Evolutionary conservation across 2,797 vertebrate genomes (phyloP), one percentile per base, ranked within the genome.

Genomic region (Dallia pectoralis): DNA sequence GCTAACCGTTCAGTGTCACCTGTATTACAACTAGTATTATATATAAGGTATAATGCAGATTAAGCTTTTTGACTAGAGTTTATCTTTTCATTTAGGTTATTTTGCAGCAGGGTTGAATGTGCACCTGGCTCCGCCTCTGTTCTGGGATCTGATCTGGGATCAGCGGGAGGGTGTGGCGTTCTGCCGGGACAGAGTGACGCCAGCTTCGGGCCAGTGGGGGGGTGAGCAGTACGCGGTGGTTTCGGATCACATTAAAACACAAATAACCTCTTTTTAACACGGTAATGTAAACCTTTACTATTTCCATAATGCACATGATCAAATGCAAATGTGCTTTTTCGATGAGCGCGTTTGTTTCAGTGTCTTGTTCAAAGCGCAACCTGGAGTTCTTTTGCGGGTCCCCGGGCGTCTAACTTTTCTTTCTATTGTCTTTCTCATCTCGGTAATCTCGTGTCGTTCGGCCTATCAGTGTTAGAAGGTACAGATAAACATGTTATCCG

Each of bases 341-440:
- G 67, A 49, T 8, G 0, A 8, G 16, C 22, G 14, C 4, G 15
- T 22, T 48, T 27, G 66, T 29, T 47, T 47, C 27, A 48, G 16
- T 47, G 3, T 12, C 12, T 67, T 49, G 25, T 27, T 68, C 47
- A 14, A 48, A 19, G 14, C 25, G 14, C 44, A 48, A 48, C 48
- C 51, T 53, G 25, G 44, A 49, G 67, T 67, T 67, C 47, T 67
- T 47, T 67, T 4, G 14, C 66, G 66, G 22, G 16, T 67, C 30
- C 27, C 12, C 47, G 56, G 33, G 47, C n/a, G 47, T 73, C 30
- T 36, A 73, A 73, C 64, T 73, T 73, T 73, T 67, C 47, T 1
- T n/a, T 53, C 49, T 56, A 66, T 72, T 47, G 18, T 62, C 12
- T 16, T 67, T 22, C 25, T 62, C 61, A 30, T 62, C 27, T 11